Conservation (phyloP, 2,888 invertebrate species). For the Caradrina kadenii region DNA sequence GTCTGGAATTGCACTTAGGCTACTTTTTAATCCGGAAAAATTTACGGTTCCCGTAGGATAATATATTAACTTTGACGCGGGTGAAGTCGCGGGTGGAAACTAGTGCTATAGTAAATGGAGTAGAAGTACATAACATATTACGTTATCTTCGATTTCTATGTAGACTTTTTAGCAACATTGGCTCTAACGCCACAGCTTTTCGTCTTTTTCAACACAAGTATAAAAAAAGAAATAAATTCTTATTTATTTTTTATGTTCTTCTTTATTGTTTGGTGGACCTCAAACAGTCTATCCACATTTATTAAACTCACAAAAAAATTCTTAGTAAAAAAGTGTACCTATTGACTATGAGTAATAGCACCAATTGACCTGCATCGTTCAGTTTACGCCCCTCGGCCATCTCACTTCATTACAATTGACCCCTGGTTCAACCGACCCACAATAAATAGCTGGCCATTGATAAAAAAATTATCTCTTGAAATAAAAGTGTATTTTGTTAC, state of each 20-base stretch:
- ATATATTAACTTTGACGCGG: too few species aligned
- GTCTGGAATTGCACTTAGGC: too few species aligned
- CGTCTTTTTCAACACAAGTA: too few species aligned
- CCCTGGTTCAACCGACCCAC: slow-evolving; percentile 50
- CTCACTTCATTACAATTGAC: slow-evolving; percentile 60
- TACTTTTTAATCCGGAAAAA: too few species aligned
- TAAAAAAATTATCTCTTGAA: slow-evolving; percentile 36
- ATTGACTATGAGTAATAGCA: slow-evolving; percentile 46
- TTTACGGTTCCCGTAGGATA: too few species aligned
- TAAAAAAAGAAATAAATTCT: too few species aligned
- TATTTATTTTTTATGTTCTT: not conserved
- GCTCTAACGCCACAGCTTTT: too few species aligned
- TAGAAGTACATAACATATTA: too few species aligned
- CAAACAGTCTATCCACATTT: not conserved
- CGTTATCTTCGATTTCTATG: too few species aligned
- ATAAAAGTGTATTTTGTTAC: not conserved
- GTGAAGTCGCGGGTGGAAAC: too few species aligned
- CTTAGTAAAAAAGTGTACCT: slow-evolving; percentile 12
- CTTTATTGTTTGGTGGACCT: not conserved
- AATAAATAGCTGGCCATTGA: slow-evolving; percentile 36
- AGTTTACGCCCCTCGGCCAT: slow-evolving; percentile 63
- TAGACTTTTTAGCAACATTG: too few species aligned
- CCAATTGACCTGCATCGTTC: slow-evolving; percentile 52
- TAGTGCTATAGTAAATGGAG: too few species aligned
- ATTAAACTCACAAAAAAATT: slow-evolving; percentile 2